Base-by-base conservation (phyloP, 2,113 vertebrate genomes). In the Melanotaenia duboulayi region DNA sequence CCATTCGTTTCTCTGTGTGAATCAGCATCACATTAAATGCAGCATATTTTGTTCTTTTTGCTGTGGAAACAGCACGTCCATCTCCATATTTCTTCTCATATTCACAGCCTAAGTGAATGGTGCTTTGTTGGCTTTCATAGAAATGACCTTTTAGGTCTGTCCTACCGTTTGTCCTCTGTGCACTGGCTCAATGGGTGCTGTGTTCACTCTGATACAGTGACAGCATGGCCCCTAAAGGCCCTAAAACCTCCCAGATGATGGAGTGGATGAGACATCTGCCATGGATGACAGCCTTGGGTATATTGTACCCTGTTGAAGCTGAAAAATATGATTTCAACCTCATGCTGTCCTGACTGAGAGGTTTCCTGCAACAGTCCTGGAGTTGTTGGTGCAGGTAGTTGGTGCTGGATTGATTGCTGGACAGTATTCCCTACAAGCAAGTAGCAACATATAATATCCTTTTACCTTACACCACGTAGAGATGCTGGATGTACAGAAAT, bases 171-270 rank as follows among this genome's bases (percentile, higher is more conserved):
- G 82, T 84, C 84, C 76, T 80, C 74, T 2, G 80, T 25, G 51
- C 59, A 1, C 55, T 5, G 40, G 76, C 74, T 90, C 87, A 89
- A 82, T 87, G 76, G 87, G 62, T 56, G 40, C 74, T 80, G 85
- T 91, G 82, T 88, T 90, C 84, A 22, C 79, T 76, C 60, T 67
- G 67, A 76, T 58, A 49, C 50, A 42, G 74, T 70, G 73, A 78
- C 84, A 74, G 70, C 32, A 35, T 48, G 52, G 46, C 65, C 82
- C 80, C 86, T 42, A 44, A 76, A 83, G 74, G 83, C 83, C 66
- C 46, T 14, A 79, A 66, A 77, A 74, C 66, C 66, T 86, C 82
- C 76, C 81, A 76, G 77, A 87, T 89, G 90, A 91, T 85, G 82
- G 76, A 86, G 80, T 50, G 78, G 75, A 69, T 40, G 65, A 78